Evolutionary conservation across 2,797 vertebrate species (phyloP), one percentile per base, ranked within the genome.

Genomic region (Argentina silus): DNA sequence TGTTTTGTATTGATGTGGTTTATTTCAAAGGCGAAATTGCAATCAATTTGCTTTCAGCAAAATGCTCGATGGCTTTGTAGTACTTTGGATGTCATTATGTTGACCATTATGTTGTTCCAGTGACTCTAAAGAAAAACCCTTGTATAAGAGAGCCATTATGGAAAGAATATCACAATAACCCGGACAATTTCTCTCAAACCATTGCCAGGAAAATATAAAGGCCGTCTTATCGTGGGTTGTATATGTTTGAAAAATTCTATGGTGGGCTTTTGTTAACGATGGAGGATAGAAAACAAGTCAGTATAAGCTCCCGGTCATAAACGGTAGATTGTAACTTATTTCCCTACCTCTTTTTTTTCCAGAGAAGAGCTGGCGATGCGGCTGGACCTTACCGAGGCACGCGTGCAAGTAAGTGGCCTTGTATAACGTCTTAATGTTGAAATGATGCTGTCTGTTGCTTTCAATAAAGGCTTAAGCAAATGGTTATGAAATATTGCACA

Each of bases 301-400:
- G 79, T 80, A 87, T 59, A 75, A 76, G 80, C 81, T 84, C 77
- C 81, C 78, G 69, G 60, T 74, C 69, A 61, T 36, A 87, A 89
- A 84, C 74, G 67, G 44, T 73, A 85, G 50, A 78, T 83, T 85
- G 77, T 88, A 86, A 89, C 86, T 87, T 81, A 23, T 67, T 36
- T 19, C 15, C 10, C 36, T 59, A 23, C n/a, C 76, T 92, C 92
- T 85, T 66, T 1, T 36, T 36, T 36, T 4, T 36, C 27, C 86
- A 99, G 97, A 94, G 97, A 99, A 85, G 97, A 99, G 90, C 93
- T 99, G 83, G 97, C 97, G 27, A 98, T 99, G 97, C 95, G 97
- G 72, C 93, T 99, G 92, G 97, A 99, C 89, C 93, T 99, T 78
- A 99, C 97, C 68, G 97, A 98, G 91, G 97, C 97, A 85, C 94